Evolutionary conservation across 2,113 vertebrate species (phyloP), one percentile per base, ranked within the genome.

Genomic region (Ciconia maguari): DNA sequence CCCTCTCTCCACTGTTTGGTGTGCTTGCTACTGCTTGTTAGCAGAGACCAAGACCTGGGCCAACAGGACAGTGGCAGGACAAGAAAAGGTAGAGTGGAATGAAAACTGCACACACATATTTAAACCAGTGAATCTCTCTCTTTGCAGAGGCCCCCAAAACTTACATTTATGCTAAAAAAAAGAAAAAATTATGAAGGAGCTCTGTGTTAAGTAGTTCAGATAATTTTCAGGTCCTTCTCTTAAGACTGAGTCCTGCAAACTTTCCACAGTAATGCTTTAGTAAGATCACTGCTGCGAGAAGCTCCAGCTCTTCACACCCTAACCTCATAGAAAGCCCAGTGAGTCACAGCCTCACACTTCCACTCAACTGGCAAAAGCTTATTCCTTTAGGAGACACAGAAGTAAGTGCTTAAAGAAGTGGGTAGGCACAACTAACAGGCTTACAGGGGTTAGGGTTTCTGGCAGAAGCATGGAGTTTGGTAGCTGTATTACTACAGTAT

Each of bases 281-380:
- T 62, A 82, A 81, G 54, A 94, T 87, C 65, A 61, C 65, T 81
- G 34, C 34, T 72, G 69, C 3, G 3, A 91, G 54, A 92, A 90
- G 83, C 52, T 92, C 69, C 62, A 87, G 54, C 87, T 94, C 77
- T 91, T 97, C 87, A 85, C 69, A n/a, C 66, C 22, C 54, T 69
- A 89, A 72, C 54, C 41, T 85, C 70, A 61, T 8, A 71, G 57
- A 90, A 85, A 95, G 75, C 42, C 58, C 83, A 68, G n/a, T 38
- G 80, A 94, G 66, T 89, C 80, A 94, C 65, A 94, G 46, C 61
- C 62, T 94, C 54, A 83, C 80, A 42, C 74, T 89, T 92, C 58
- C 66, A 94, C 13, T 34, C 34, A 69, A 76, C 57, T 65, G 74
- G 48, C 74, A 95, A 91, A 95, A 91, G 48, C 34, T 84, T 79